Evolutionary conservation across 2,113 vertebrate genomes (phyloP).

Genomic region (Porphyrio hochstetteri): DNA sequence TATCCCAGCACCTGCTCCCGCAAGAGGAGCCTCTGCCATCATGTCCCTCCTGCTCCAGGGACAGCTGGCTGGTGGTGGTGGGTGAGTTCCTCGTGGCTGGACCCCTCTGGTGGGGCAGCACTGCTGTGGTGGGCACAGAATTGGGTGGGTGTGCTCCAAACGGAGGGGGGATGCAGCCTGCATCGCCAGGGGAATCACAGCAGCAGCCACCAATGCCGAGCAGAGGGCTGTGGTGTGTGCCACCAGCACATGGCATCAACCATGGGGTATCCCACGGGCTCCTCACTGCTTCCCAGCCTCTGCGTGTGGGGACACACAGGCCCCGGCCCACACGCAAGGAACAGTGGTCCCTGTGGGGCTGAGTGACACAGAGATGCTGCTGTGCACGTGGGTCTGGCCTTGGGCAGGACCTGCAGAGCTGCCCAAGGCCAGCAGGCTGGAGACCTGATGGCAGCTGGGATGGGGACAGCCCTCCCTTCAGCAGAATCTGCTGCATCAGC

Average conservation of each 20-base stretch:
- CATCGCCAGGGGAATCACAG: neutral
- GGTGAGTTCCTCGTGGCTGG: rapidly evolving
- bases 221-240: neutral
- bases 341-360: neutral
- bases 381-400: neutral
- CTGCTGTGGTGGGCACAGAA: neutral
- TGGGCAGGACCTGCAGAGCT: neutral
- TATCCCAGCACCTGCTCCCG: neutral
- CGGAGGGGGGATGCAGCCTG: neutral
- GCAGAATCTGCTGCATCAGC: neutral
- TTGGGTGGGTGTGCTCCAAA: rapidly evolving
- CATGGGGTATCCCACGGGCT: rapidly evolving
- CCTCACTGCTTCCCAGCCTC: neutral
- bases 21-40: neutral
- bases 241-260: rapidly evolving
- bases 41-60: neutral
- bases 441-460: neutral
- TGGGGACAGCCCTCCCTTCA: neutral
- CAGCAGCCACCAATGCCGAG: rapidly evolving
- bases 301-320: rapidly evolving
- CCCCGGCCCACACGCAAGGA: neutral
- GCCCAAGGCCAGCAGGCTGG: neutral
- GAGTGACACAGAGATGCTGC: neutral
- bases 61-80: rapidly evolving
- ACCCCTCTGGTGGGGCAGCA: rapidly evolving